These are phyloP conservation scores for Echiichthys vipera DNA, from an alignment of 2,797 vertebrate genomes.

Conservation along the genomic window DNA sequence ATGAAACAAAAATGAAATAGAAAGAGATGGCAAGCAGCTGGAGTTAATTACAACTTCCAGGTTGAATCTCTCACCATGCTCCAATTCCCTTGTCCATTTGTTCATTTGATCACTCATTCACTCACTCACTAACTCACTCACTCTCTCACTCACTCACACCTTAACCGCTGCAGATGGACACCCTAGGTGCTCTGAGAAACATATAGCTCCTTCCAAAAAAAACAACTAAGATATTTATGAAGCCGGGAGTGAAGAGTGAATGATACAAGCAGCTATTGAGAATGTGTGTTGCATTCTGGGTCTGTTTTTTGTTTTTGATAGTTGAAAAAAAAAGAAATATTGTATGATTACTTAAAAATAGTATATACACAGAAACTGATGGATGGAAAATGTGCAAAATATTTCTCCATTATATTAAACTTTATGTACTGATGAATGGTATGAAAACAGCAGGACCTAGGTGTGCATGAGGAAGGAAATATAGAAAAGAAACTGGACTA, in stretches of 20 bases:
- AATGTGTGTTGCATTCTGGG: too few relatives aligned
- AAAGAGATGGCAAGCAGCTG: slow-evolving; percentile 48
- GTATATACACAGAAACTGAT: not conserved
- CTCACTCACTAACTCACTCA: slow-evolving; percentile 29
- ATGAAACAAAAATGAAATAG: slow-evolving; percentile 11
- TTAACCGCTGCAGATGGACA: slow-evolving; percentile 35
- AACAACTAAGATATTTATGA: slow-evolving; percentile 26
- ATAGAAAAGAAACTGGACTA: slow-evolving; percentile 7
- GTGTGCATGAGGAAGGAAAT: not conserved
- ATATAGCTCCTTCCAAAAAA: slow-evolving; percentile 7
- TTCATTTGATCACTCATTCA: slow-evolving; percentile 9
- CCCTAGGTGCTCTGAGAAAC: slow-evolving; percentile 9
- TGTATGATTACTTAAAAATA: too few relatives aligned
- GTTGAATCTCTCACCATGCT: slow-evolving; percentile 52
- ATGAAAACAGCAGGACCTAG: not conserved
- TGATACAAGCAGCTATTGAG: not conserved
- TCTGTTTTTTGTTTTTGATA: too few relatives aligned
- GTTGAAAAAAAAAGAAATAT: too few relatives aligned
- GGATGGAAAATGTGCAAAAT: not conserved
- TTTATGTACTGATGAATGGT: not conserved
- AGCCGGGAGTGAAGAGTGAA: not conserved
- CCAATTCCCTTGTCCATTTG: slow-evolving; percentile 39
- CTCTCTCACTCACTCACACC: slow-evolving; percentile 22
- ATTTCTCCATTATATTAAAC: not conserved
- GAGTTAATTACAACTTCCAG: slow-evolving; percentile 52